phyloP scores from a whole-genome alignment of 2,797 vertebrate species.

The Peromyscus aztecus region DNA sequence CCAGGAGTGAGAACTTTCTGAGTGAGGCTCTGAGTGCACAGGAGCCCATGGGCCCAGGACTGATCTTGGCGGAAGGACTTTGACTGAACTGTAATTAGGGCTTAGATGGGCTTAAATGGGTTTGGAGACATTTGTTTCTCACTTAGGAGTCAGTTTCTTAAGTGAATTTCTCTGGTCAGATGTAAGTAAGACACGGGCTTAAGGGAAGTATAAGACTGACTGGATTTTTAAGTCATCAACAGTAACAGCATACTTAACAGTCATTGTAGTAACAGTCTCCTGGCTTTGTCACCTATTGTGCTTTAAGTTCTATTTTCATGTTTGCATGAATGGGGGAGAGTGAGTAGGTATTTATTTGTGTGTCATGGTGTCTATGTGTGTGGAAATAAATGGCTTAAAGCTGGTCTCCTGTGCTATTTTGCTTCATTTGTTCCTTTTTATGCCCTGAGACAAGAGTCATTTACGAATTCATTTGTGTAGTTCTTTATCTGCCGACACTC shows the following conservation, averaged over 20 bases:
- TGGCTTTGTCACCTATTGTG: not conserved
- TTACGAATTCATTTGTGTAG: not conserved
- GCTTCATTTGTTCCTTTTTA: not conserved
- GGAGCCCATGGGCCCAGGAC: not conserved
- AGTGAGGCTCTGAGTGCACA: not conserved
- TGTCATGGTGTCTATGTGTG: not conserved
- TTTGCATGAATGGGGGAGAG: not conserved
- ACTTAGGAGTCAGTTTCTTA: constrained; percentile 70
- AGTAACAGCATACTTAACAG: not conserved
- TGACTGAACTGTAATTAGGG: constrained; percentile 69
- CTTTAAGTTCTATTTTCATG: not conserved
- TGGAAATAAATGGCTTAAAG: not conserved
- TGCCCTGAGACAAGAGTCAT: not conserved
- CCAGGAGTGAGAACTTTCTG: not conserved
- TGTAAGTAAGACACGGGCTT: constrained; percentile 54
- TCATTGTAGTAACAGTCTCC: not conserved
- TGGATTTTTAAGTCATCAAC: constrained; percentile 14
- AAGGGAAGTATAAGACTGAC: not conserved
- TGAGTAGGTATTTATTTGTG: not conserved
- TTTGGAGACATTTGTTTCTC: constrained; percentile 74
- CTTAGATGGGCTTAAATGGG: constrained; percentile 25
- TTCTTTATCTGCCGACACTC: constrained; percentile 10
- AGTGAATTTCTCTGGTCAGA: constrained; percentile 69
- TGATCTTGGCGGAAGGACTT: constrained; percentile 39
- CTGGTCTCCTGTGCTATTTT: not conserved